These are phyloP conservation scores for Lophotis ruficrista DNA, from an alignment of 2,113 vertebrate genomes.

Conservation along the genomic window DNA sequence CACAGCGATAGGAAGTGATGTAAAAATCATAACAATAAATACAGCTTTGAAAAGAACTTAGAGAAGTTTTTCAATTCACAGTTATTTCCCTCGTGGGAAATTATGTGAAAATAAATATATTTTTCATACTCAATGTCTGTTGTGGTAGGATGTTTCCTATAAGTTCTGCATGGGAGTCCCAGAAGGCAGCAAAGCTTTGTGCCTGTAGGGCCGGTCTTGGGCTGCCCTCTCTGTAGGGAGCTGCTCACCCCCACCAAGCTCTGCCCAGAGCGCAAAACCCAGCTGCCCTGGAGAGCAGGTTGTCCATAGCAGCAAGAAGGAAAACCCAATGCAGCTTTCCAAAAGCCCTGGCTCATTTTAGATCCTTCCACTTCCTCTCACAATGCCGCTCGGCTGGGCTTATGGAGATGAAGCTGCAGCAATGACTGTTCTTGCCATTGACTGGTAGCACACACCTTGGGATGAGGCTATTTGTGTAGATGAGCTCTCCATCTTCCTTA, in stretches of 20 bases:
- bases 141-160: constrained; percentile 3
- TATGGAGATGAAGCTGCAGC: fast-evolving
- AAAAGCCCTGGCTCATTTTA: neutral
- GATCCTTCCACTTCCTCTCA: neutral
- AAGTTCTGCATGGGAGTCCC: neutral
- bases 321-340: neutral
- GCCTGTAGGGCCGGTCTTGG: neutral
- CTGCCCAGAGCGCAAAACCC: neutral
- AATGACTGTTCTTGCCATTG: neutral
- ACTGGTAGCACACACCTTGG: neutral
- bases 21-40: constrained; percentile 53
- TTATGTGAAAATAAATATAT: constrained; percentile 37
- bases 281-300: neutral
- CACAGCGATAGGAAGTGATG: constrained; percentile 33
- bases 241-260: neutral
- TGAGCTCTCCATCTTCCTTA: neutral
- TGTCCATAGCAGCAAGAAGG: neutral
- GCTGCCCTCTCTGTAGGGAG: neutral
- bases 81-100: constrained; percentile 40
- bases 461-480: neutral
- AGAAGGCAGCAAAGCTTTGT: neutral
- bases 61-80: constrained; percentile 14
- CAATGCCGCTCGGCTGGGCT: neutral
- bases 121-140: neutral
- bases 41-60: neutral